phyloP scores from a whole-genome alignment of 2,888 invertebrate species.

The Odontothrips loti region DNA sequence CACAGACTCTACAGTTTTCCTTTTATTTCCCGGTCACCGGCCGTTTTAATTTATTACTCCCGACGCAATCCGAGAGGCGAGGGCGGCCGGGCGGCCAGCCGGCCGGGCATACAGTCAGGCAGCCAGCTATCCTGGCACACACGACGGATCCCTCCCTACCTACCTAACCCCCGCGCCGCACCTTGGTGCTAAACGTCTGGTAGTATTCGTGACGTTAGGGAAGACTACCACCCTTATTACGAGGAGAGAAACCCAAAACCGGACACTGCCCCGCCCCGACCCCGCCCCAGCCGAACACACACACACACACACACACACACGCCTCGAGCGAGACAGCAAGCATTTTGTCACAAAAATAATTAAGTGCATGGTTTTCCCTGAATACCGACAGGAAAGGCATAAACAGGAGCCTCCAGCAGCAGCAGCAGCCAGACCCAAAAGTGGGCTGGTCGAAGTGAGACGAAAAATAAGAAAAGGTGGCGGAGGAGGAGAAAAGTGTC shows the following conservation, averaged over 20 bases:
- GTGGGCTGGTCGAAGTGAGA: background rate
- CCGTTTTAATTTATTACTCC: slow-evolving; percentile 14
- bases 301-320: background rate
- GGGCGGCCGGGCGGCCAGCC: background rate
- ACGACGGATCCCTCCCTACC: background rate
- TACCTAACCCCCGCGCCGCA: background rate
- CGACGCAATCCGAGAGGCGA: slow-evolving; percentile 4
- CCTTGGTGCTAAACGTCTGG: slow-evolving; percentile 15
- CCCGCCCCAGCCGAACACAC: background rate
- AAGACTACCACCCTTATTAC: slow-evolving; percentile 3
- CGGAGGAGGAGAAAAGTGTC: background rate
- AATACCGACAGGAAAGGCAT: slow-evolving; percentile 13
- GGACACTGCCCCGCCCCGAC: background rate
- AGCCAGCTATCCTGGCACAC: background rate
- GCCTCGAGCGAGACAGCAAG: background rate
- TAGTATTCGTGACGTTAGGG: background rate
- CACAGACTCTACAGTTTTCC: background rate
- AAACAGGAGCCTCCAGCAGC: background rate
- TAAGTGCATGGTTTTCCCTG: slow-evolving; percentile 20
- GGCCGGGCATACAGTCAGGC: background rate
- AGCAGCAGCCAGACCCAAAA: background rate
- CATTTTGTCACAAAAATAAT: slow-evolving; percentile 22
- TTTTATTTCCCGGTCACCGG: background rate
- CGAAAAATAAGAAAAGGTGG: background rate
- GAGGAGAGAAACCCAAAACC: background rate